Conservation (phyloP, 1,140 invertebrate species). For the Asbolus verrucosus region DNA sequence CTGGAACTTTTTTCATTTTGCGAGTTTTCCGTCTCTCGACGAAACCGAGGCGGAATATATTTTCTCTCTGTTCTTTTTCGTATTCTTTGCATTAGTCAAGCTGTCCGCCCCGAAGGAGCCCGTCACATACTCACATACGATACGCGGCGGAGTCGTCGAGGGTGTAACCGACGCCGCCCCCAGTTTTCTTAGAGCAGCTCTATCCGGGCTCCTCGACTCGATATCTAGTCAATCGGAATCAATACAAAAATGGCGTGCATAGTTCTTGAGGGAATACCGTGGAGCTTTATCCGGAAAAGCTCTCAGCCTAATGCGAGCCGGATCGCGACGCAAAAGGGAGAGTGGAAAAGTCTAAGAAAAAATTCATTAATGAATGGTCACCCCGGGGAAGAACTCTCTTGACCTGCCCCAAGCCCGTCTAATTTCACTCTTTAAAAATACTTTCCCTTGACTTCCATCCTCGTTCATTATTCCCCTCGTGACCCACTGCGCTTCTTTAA, state of each 20-base stretch:
- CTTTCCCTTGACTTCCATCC: conserved; percentile 62
- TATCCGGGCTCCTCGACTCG: conserved; percentile 48
- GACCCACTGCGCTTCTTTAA: conserved; percentile 63
- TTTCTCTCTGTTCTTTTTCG: conserved; percentile 39
- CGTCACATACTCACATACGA: conserved; percentile 60
- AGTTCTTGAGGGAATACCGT: too few species aligned
- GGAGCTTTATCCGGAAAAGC: conserved; percentile 3
- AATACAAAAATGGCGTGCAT: conserved; percentile 55
- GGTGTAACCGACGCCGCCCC: conserved; percentile 55
- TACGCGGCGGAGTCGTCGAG: conserved; percentile 57
- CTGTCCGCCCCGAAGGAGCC: conserved; percentile 57
- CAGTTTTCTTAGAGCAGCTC: conserved; percentile 48
- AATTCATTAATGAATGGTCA: conserved; percentile 50
- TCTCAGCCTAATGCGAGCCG: too few species aligned
- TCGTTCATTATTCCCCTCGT: conserved; percentile 63
- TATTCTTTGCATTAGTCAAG: conserved; percentile 52
- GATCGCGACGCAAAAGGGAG: too few species aligned
- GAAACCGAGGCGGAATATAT: conserved; percentile 34
- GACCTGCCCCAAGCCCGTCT: conserved; percentile 61
- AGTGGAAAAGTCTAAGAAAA: too few species aligned
- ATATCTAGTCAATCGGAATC: conserved; percentile 58
- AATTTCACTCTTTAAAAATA: conserved; percentile 64
- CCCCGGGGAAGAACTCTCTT: conserved; percentile 44
- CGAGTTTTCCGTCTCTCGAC: conserved; percentile 14
- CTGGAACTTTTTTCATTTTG: conserved; percentile 38